These are phyloP conservation scores for Mycalesis mineus DNA, from an alignment of 2,888 invertebrate genomes.

Conservation along the genomic window DNA sequence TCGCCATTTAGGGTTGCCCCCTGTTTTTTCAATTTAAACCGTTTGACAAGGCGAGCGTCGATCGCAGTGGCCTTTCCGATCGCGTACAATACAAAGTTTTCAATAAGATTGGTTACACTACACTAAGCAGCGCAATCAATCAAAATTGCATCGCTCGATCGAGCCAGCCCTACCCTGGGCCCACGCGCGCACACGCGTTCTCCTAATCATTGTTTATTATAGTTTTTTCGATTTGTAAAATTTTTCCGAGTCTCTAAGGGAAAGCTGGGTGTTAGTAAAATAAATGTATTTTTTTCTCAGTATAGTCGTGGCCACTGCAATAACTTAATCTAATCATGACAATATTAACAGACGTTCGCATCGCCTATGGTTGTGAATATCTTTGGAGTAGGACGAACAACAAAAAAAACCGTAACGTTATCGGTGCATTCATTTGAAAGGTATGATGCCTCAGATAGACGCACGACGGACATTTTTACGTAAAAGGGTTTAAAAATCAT, in stretches of 20 bases:
- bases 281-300: too few species aligned
- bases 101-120: slow-evolving; percentile 78
- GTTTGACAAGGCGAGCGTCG: slow-evolving; percentile 72
- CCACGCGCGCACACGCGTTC: slow-evolving; percentile 27
- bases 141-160: slow-evolving; percentile 74
- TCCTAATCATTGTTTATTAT: slow-evolving; percentile 25
- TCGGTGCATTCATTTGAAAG: too few species aligned
- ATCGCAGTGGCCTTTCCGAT: slow-evolving; percentile 70
- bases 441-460: too few species aligned
- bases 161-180: slow-evolving; percentile 46
- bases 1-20: slow-evolving; percentile 68
- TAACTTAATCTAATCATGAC: too few species aligned
- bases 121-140: slow-evolving; percentile 78
- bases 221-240: slow-evolving; percentile 21
- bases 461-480: too few species aligned
- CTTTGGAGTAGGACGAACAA: too few species aligned
- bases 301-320: too few species aligned
- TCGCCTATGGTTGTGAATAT: too few species aligned
- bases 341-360: too few species aligned
- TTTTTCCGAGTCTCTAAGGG: neutral
- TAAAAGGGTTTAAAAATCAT: too few species aligned
- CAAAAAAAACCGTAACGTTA: too few species aligned
- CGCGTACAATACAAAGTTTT: slow-evolving; percentile 68
- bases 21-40: slow-evolving; percentile 75
- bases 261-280: too few species aligned